Evolutionary conservation across 2,797 vertebrate genomes (phyloP).

Genomic region (Enteromius trimaculatus): DNA sequence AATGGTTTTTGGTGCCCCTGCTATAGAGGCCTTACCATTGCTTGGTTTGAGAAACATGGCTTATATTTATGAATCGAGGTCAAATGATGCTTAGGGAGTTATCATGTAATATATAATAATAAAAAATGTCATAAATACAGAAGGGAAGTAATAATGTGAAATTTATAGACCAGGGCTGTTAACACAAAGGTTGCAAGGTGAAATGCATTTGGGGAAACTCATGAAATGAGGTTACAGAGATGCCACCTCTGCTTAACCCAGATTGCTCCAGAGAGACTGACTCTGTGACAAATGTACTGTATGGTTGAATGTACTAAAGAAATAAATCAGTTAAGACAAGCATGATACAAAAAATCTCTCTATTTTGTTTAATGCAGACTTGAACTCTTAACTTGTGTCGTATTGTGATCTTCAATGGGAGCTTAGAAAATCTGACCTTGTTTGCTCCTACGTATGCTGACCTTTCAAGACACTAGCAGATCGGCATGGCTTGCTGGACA

Average conservation of each 20-base stretch:
- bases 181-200: slow-evolving; percentile 25
- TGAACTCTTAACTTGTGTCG: neutral
- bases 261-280: neutral
- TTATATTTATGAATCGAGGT: slow-evolving; percentile 35
- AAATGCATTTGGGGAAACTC: slow-evolving; percentile 3
- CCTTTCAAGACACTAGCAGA: neutral
- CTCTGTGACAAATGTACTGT: neutral
- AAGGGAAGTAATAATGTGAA: neutral
- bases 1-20: neutral
- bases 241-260: slow-evolving; percentile 25
- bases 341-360: neutral
- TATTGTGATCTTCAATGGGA: neutral
- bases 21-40: neutral
- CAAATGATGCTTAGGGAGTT: slow-evolving; percentile 24
- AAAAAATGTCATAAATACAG: slow-evolving; percentile 19
- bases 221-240: slow-evolving; percentile 19
- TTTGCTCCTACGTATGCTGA: neutral
- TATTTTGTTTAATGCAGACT: neutral
- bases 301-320: neutral
- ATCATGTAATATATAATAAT: slow-evolving; percentile 19
- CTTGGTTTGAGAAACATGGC: neutral
- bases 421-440: neutral
- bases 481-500: neutral
- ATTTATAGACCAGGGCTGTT: slow-evolving; percentile 16
- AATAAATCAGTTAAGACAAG: neutral